Evolutionary conservation across 2,797 vertebrate species (phyloP), one percentile per base, ranked within the genome.

Genomic region (Sebastes minor): DNA sequence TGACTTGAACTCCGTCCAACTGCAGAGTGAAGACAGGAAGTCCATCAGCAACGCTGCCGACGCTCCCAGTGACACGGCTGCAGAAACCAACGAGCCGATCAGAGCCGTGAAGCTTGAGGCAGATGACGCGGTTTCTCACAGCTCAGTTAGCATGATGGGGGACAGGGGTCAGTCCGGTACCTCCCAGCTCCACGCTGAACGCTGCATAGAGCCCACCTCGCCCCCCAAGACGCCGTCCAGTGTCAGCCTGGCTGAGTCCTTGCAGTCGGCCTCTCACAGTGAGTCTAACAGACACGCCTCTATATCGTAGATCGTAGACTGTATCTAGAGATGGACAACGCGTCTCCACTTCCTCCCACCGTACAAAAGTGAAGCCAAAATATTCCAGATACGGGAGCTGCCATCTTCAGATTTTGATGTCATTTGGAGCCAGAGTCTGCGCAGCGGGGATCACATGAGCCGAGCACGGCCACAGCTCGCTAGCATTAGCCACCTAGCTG

Each of bases 211-310:
- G 82, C 84, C 94, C 20, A 87, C 83, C 56, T 94, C 95, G 0
- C 95, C 96, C 0, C 93, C 95, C 1, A 96, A 97, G 84, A 96
- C 94, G 0, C 93, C 94, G 0, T 96, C 96, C 55, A 94, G 94
- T 18, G 89, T 95, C 82, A 97, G 96, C 81, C 93, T 98, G 85
- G 88, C 95, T 2, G 97, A 98, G 60, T 97, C 96, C 0, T 70
- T 96, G 82, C 96, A 95, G 38, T 96, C 95, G 6, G 82, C 90
- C 23, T 95, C 94, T 83, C 96, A 96, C 89, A 94, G 97, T 97
- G 88, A 95, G 91, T 91, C 33, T 4, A 5, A 18, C 59, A 11
- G 2, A 55, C 18, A 20, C 22, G 16, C 59, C 30, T 61, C 18
- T 52, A 9, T n/a, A 52, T n/a, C 6, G 7, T 49, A 20, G 38